Evolutionary conservation across 2,113 vertebrate species (phyloP).

Genomic region (Cariama cristata): DNA sequence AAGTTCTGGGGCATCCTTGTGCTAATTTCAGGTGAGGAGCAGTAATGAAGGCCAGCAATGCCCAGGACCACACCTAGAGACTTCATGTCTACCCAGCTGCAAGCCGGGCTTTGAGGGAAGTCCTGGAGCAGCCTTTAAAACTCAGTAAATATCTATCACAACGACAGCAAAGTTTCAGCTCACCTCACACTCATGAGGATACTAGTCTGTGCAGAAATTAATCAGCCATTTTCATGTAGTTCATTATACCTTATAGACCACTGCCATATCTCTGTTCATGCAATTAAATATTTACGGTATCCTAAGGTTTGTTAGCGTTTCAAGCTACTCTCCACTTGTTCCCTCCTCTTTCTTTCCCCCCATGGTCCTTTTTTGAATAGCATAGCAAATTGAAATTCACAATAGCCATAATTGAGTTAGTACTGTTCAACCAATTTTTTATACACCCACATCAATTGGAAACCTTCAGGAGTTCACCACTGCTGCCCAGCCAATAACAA

Average conservation of each 20-base stretch:
- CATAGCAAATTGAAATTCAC: slow-evolving; percentile 5
- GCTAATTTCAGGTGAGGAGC: not conserved
- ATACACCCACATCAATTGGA: not conserved
- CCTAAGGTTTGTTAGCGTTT: not conserved
- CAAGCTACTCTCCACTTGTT: not conserved
- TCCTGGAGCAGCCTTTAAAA: not conserved
- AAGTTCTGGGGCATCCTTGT: not conserved
- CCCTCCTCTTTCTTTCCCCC: not conserved
- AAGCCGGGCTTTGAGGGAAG: not conserved
- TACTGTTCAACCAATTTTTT: slow-evolving; percentile 18
- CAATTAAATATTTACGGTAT: slow-evolving; percentile 21
- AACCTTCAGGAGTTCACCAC: not conserved
- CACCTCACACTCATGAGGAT: not conserved
- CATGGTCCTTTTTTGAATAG: not conserved
- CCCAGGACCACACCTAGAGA: not conserved
- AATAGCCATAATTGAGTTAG: not conserved
- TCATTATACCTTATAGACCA: not conserved
- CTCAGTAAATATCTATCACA: not conserved
- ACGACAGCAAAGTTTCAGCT: not conserved
- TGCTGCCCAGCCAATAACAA: slow-evolving; percentile 24
- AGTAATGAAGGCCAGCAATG: not conserved
- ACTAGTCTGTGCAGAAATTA: not conserved
- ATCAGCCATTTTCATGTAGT: not conserved
- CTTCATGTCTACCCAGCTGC: not conserved
- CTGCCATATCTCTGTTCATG: not conserved